Conservation (phyloP, 2,888 invertebrate genomes). For the Lepidochrysops patricia region DNA sequence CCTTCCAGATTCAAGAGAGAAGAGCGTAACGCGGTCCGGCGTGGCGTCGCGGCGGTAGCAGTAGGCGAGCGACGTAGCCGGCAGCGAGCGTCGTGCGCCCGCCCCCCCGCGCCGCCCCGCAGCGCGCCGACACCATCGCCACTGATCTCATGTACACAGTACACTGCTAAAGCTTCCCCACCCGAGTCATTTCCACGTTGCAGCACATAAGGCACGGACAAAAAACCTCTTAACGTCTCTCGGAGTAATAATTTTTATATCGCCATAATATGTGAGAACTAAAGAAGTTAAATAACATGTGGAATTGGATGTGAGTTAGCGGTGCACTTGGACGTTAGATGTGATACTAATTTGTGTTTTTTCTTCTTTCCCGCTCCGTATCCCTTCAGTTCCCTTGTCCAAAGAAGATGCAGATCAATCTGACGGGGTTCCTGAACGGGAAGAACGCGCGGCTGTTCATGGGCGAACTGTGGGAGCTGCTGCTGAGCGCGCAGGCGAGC, state of each 20-base stretch:
- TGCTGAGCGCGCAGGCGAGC: constrained; percentile 96
- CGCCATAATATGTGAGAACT: not conserved
- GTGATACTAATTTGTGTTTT: constrained; percentile 30
- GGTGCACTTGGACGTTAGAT: constrained; percentile 14
- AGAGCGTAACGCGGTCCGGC: constrained; percentile 32
- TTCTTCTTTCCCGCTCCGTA: constrained; percentile 61
- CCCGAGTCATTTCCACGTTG: constrained; percentile 56
- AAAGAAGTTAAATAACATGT: constrained; percentile 5
- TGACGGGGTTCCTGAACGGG: constrained; percentile 98
- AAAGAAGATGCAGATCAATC: constrained; percentile 99
- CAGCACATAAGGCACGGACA: constrained; percentile 16
- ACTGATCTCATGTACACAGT: constrained; percentile 19
- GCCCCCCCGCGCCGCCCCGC: constrained; percentile 25
- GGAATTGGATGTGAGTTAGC: constrained; percentile 14
- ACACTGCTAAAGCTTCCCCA: constrained; percentile 50
- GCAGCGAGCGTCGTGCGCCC: constrained; percentile 24
- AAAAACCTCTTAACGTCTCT: constrained; percentile 53
- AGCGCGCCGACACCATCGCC: not conserved
- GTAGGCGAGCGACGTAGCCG: constrained; percentile 27
- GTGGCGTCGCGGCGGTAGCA: constrained; percentile 29
- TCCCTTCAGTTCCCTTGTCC: constrained; percentile 92
- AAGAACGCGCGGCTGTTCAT: constrained; percentile 98
- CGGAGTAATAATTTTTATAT: constrained; percentile 25
- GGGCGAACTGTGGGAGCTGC: constrained; percentile 96
- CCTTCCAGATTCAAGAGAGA: constrained; percentile 69